Base-by-base conservation (phyloP, 2,113 vertebrate species). In the Calcarius ornatus region DNA sequence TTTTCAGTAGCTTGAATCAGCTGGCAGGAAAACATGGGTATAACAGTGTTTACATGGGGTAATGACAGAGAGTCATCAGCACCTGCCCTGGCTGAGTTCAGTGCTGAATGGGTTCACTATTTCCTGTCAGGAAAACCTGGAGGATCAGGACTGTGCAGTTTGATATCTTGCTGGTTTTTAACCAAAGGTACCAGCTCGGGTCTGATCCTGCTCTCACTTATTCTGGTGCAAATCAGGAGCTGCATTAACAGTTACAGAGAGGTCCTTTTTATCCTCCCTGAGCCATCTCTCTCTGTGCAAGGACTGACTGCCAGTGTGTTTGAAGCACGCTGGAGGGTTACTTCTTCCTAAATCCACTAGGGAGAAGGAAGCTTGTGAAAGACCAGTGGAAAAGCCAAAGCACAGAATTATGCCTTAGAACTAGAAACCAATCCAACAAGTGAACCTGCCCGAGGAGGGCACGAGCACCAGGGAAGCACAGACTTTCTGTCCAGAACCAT, bases 371-470 rank as follows among this genome's bases (percentile, higher is more conserved):
- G 31, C n/a, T 80, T 70, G 61, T 75, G 80, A 81, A 90, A 83
- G 76, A 63, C 40, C 38, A 77, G 54, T 45, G 45, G 64, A 90
- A 94, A 92, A 94, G 80, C 93, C 76, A 86, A 91, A 96, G 88
- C 88, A 92, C 50, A 82, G 73, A 94, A 69, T 65, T 65, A 85
- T 1, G 56, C 69, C 92, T 95, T 95, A 64, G 25, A 83, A 56
- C 25, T 82, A 76, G 90, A 86, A 77, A 87, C 19, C n/a, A 70
- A 35, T 48, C 61, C 56, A 56, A 43, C 8, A 57, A 75, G 69
- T 63, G 60, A 54, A 76, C 33, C 53, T 83, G 63, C 37, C 30
- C 22, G 37, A 77, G 63, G 61, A 84, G 38, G 59, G 61, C 61
- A 64, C 31, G 77, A 92, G 48, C 48, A 81, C 25, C 2, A 19